Evolutionary conservation across 2,888 invertebrate species (phyloP), one percentile per base, ranked within the genome.

Genomic region (Antheraea yamamai): DNA sequence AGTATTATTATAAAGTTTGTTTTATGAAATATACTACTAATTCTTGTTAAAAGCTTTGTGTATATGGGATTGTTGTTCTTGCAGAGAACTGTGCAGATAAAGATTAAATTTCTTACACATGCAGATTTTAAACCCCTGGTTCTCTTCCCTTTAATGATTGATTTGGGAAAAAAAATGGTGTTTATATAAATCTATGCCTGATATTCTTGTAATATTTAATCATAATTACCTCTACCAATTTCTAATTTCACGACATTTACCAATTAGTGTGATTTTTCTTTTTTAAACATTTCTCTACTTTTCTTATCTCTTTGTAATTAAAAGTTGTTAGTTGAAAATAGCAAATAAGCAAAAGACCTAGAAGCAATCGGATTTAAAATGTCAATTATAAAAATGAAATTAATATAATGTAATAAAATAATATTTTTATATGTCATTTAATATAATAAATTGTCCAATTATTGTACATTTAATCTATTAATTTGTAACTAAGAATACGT

Each of bases 381-480:
- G 23, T 23, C 14, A 64, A 64, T 26, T 64, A 18, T 64, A 10
- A 64, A 14, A 26, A 7, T 66, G 18, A 30, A 66, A 66, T 66
- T 66, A 66, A 4, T 16, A 66, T 66, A 16, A 14, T 66, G 14
- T 66, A 26, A 30, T 66, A 30, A 30, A 30, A 66, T 66, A 66
- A 30, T 26, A 66, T 66, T 39, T 70, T 23, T 39, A 39, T 70
- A 70, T 39, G 20, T 20, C 39, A 70, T 70, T 70, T 70, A 70
- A 70, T 39, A 39, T 70, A 39, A 70, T 70, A 39, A 39, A 39
- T 70, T 39, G 35, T 68, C 10, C 1, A 64, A 55, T 72, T 73
- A 55, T 55, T 73, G 73, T 73, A 55, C 73, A 73, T 52, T 73
- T 52, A 55, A 2, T 73, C 30, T 47, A 73, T 73, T 73, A 55